These are phyloP conservation scores for Gerris buenoi DNA, from an alignment of 1,140 invertebrate species.

Conservation along the genomic window DNA sequence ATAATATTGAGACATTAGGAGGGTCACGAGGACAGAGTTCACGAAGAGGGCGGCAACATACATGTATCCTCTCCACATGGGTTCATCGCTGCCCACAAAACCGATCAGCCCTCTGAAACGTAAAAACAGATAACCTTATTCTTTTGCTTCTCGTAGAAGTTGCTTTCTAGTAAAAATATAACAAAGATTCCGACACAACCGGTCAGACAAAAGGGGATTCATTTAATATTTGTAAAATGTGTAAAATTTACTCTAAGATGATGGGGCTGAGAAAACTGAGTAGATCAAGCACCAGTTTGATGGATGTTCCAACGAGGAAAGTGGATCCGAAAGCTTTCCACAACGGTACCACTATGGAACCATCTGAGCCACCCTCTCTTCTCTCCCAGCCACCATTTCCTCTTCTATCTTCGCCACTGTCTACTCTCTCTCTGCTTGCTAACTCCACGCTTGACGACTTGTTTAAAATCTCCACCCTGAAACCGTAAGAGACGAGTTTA, in stretches of 20 bases:
- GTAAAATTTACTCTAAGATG: slow-evolving; percentile 39
- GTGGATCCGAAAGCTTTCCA: slow-evolving; percentile 67
- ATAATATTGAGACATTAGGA: slow-evolving; percentile 82
- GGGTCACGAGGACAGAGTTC: slow-evolving; percentile 69
- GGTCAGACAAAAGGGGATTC: too few relatives aligned
- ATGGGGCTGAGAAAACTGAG: slow-evolving; percentile 79
- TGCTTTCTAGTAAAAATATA: too few relatives aligned
- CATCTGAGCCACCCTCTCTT: too few relatives aligned
- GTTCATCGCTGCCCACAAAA: slow-evolving; percentile 43
- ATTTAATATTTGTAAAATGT: slow-evolving; percentile 9
- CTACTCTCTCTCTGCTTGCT: too few relatives aligned
- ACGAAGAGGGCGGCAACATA: slow-evolving; percentile 63
- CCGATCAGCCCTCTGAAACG: slow-evolving; percentile 49
- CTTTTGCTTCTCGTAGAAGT: too few relatives aligned
- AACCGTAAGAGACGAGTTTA: too few relatives aligned
- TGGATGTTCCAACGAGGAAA: slow-evolving; percentile 61
- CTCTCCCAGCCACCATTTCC: too few relatives aligned
- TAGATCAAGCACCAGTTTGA: slow-evolving; percentile 71
- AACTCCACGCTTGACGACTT: too few relatives aligned
- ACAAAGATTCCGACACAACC: too few relatives aligned
- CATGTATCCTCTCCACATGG: slow-evolving; percentile 71
- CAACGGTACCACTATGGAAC: slow-evolving; percentile 47
- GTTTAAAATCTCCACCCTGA: too few relatives aligned
- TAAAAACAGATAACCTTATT: too few relatives aligned
- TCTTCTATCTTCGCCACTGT: too few relatives aligned